Base-by-base conservation (phyloP, 2,113 vertebrate species). In the Clupea harengus region DNA sequence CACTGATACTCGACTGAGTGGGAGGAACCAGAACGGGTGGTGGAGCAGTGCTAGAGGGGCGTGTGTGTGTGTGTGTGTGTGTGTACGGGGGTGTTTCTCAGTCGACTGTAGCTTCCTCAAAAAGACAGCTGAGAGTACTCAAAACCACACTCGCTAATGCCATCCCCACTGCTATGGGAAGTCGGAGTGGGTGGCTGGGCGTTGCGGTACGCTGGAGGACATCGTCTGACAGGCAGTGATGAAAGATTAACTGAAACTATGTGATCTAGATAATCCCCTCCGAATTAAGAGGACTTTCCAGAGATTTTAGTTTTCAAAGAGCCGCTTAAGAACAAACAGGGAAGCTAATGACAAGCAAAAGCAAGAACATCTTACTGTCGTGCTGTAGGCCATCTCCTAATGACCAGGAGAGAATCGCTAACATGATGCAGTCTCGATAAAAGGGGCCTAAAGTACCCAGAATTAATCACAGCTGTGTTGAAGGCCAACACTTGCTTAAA, bases 261-360 rank as follows among this genome's bases (percentile, higher is more conserved):
- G 72, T 39, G 72, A 78, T 78, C 72, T 78, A 32, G 25, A 78
- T 78, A 78, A 78, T 78, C 72, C 72, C 13, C 72, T 28, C 3
- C 15, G 72, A 78, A 15, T 78, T 78, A 78, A 39, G 72, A 78
- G 28, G 72, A 78, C 72, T 78, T 78, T 28, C 11, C 28, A 17
- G 32, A 78, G 72, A 78, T 78, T 78, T 78, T 2, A 32, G 28
- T 13, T 78, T 78, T 78, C 72, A 78, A 78, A 32, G 72, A 78
- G 72, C 39, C 32, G 72, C 28, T 78, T 78, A 32, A 39, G 25
- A 78, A 78, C 72, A 78, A 32, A 78, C 72, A 78, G 28, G 3
- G 13, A 78, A 13, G 72, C 72, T 5, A 78, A 75, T 78, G 72
- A 78, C 32, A 15, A 39, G 64, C 28, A 11, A 72, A 28, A 32